Evolutionary conservation across 2,113 vertebrate species (phyloP).

Genomic region (Nesoenas mayeri): DNA sequence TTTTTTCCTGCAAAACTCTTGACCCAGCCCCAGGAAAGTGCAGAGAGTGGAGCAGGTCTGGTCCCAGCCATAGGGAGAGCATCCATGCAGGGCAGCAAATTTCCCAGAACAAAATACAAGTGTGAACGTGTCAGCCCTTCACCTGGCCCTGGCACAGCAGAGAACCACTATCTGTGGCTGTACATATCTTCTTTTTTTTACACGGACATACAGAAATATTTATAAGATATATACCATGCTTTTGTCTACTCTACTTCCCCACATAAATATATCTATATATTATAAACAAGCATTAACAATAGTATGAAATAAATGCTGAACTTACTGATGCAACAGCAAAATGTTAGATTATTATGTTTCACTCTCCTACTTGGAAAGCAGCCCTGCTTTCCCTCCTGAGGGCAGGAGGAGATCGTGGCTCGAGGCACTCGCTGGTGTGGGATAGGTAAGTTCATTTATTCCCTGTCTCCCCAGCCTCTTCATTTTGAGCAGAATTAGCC

Average conservation of each 20-base stretch:
- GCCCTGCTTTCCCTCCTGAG: not conserved
- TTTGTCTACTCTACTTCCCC: slow-evolving; percentile 67
- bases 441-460: slow-evolving; percentile 24
- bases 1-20: not conserved
- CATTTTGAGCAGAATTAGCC: slow-evolving; percentile 16
- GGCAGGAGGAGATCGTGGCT: not conserved
- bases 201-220: slow-evolving; percentile 93
- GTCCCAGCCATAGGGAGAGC: slow-evolving; percentile 41
- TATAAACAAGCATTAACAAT: slow-evolving; percentile 71
- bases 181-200: slow-evolving; percentile 93
- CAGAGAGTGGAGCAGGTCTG: accelerated
- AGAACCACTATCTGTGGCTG: slow-evolving; percentile 92
- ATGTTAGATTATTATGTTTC: slow-evolving; percentile 1
- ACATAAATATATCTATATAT: slow-evolving; percentile 69
- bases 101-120: slow-evolving; percentile 63
- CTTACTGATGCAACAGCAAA: slow-evolving; percentile 14
- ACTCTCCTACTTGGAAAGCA: slow-evolving; percentile 14
- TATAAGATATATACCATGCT: slow-evolving; percentile 86
- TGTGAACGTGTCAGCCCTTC: slow-evolving; percentile 20
- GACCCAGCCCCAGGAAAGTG: not conserved
- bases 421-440: not conserved
- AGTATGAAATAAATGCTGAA: slow-evolving; percentile 75
- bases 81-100: slow-evolving; percentile 57
- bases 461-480: not conserved
- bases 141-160: slow-evolving; percentile 66